These are phyloP conservation scores for Eupithecia centaureata DNA, from an alignment of 2,888 invertebrate genomes.

Conservation along the genomic window DNA sequence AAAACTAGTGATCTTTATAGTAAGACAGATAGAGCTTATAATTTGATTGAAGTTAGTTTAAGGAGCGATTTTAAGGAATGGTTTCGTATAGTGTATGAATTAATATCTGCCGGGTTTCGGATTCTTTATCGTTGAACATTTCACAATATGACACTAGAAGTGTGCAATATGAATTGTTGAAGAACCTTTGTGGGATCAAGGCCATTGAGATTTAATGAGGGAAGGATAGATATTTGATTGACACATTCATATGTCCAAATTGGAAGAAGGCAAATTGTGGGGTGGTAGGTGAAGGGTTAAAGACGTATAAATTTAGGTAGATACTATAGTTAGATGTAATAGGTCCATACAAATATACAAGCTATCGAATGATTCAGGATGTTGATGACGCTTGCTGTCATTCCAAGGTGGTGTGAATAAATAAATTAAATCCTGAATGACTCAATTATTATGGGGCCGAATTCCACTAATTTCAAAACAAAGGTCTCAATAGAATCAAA, in stretches of 20 bases:
- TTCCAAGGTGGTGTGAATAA: too few relatives aligned
- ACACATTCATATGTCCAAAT: background rate
- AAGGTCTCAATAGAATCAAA: too few relatives aligned
- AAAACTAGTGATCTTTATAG: background rate
- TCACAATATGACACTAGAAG: constrained; percentile 76
- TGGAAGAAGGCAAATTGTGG: background rate
- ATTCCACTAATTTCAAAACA: too few relatives aligned
- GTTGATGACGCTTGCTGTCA: too few relatives aligned
- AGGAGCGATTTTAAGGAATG: constrained; percentile 17
- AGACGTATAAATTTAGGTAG: too few relatives aligned
- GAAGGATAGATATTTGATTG: constrained; percentile 21
- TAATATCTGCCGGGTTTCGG: constrained; percentile 72
- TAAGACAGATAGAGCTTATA: constrained; percentile 22
- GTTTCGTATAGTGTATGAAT: constrained; percentile 57
- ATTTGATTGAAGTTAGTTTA: background rate
- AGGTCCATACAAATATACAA: too few relatives aligned
- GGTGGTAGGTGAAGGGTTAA: background rate
- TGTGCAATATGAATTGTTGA: constrained; percentile 61
- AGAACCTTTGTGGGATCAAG: constrained; percentile 66
- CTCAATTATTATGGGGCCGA: too few relatives aligned
- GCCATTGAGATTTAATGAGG: constrained; percentile 35
- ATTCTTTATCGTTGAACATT: constrained; percentile 61
- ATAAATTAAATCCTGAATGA: too few relatives aligned
- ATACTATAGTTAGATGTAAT: too few relatives aligned
- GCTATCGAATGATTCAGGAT: too few relatives aligned